These are phyloP conservation scores for Tarsius wallacei DNA, from an alignment of 2,797 vertebrate genomes.

Conservation along the genomic window DNA sequence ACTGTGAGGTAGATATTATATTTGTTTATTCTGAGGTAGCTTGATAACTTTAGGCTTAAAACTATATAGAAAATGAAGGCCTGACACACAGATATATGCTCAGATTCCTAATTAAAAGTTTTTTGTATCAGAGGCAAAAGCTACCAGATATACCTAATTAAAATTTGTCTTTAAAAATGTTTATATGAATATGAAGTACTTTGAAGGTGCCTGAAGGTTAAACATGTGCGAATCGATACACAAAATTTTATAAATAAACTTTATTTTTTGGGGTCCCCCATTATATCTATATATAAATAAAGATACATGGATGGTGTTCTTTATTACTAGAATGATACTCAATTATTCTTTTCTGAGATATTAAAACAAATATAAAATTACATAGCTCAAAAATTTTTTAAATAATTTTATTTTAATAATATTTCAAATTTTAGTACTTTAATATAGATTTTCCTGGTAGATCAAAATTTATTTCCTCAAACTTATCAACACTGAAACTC, in stretches of 20 bases:
- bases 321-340: background rate
- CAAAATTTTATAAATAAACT: too few relatives aligned
- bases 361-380: background rate
- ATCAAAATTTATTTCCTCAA: background rate
- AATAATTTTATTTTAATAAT: background rate
- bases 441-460: background rate
- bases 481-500: background rate
- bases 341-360: background rate
- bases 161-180: background rate
- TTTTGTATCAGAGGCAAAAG: background rate
- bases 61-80: background rate
- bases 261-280: too few relatives aligned
- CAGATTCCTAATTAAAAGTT: background rate
- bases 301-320: background rate
- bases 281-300: background rate
- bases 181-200: too few relatives aligned
- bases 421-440: background rate
- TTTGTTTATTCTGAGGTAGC: background rate
- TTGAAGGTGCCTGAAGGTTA: too few relatives aligned
- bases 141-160: background rate
- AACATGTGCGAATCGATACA: too few relatives aligned
- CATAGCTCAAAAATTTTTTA: background rate
- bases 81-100: background rate
- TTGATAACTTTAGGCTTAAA: slow-evolving; percentile 21
- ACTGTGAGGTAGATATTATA: background rate